Evolutionary conservation across 37 sponge, comb jelly and placozoan species (phyloP).

Genomic region (Ianthella basta): DNA sequence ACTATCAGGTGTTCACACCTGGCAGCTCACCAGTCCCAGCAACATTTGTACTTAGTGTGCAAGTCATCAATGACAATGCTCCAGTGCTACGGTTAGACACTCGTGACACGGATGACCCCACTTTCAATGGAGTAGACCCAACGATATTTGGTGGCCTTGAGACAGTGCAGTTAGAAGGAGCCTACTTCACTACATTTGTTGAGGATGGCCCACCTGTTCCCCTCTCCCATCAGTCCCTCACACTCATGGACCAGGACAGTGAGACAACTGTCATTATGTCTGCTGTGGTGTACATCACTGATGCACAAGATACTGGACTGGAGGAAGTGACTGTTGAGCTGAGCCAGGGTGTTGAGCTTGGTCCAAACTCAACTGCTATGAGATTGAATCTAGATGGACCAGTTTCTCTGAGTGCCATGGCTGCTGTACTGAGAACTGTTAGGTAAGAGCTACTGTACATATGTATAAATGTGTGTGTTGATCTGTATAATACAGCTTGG

Average conservation of each 20-base stretch:
- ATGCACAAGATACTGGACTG: constrained; percentile 20
- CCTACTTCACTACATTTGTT: constrained; percentile 36
- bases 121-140: background rate
- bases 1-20: constrained; percentile 36
- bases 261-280: constrained; percentile 25
- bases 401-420: constrained; percentile 33
- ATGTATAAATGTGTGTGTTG: too few relatives aligned
- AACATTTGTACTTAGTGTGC: constrained; percentile 31
- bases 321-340: constrained; percentile 31
- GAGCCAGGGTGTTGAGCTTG: background rate
- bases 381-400: constrained; percentile 41
- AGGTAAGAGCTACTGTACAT: constrained; percentile 25
- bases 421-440: constrained; percentile 41
- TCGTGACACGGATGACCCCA: background rate
- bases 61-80: constrained; percentile 57
- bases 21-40: background rate
- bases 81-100: constrained; percentile 40
- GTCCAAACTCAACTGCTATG: background rate
- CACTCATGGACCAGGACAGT: constrained; percentile 61
- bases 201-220: constrained; percentile 56
- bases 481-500: too few relatives aligned
- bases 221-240: constrained; percentile 41
- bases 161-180: background rate
- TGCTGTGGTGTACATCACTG: constrained; percentile 45
- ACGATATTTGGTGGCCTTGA: background rate